Conservation (phyloP, 2,797 vertebrate genomes). For the Phyllotis vaccarum region DNA sequence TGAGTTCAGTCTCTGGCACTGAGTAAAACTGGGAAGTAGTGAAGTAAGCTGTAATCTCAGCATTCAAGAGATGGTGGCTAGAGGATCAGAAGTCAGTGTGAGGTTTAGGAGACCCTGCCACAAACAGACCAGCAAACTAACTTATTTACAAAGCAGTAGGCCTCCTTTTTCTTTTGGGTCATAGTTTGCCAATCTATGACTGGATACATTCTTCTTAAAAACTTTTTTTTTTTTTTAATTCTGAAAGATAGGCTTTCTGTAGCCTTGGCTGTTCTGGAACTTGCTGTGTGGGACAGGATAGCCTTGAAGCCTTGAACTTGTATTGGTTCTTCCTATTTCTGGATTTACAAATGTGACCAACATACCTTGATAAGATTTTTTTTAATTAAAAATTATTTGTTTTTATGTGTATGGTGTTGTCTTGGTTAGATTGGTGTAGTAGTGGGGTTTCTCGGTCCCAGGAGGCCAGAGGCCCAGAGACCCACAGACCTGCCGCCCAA, state of each 20-base stretch:
- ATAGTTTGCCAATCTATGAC: not conserved
- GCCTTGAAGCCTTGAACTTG: not conserved
- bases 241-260: not conserved
- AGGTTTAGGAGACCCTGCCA: not conserved
- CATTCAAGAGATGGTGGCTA: not conserved
- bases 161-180: not conserved
- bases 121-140: not conserved
- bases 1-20: not conserved
- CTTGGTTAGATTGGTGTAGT: not conserved
- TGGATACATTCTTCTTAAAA: not conserved
- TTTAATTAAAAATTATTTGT: not conserved
- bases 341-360: not conserved
- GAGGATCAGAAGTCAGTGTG: not conserved
- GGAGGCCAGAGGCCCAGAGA: no score
- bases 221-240: not conserved
- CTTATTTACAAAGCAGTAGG: not conserved
- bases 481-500: no score
- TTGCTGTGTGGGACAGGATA: not conserved
- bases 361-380: constrained; percentile 63
- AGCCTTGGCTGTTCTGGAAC: not conserved
- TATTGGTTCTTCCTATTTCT: not conserved
- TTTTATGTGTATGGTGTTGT: not conserved
- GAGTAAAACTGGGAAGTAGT: not conserved
- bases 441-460: no score
- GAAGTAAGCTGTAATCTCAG: not conserved